Percentiles rank a stretch among this genome's conserved stretches.
phyloP scores from a whole-genome alignment of 2,113 vertebrate species.

The Vulpes ferrilata region DNA sequence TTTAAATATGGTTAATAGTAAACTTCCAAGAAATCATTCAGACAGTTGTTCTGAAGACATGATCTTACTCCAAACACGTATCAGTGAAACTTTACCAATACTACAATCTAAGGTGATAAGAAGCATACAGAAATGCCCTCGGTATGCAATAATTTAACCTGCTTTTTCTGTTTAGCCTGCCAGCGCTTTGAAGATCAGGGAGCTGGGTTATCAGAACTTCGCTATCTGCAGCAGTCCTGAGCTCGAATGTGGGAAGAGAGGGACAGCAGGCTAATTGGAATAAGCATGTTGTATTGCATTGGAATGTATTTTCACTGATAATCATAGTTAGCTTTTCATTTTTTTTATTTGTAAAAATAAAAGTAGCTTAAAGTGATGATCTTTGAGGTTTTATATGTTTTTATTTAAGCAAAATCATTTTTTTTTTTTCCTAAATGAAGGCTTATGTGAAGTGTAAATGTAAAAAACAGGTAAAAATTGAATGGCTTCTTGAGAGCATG shows the following conservation, averaged over 20 bases:
- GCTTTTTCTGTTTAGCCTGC: neutral
- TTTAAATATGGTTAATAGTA: neutral
- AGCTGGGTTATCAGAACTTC: neutral
- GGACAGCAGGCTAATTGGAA: neutral
- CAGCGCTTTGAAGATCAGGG: neutral
- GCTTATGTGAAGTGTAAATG: neutral
- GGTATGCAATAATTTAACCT: neutral
- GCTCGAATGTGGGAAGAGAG: neutral
- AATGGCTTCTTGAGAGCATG: neutral
- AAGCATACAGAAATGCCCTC: neutral
- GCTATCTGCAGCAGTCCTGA: neutral
- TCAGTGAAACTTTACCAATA: neutral
- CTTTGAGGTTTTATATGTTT: neutral
- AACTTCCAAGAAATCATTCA: neutral
- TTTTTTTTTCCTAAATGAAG: neutral
- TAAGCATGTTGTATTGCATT: neutral
- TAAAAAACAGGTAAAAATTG: neutral
- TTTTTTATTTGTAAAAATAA: neutral
- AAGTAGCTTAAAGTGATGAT: neutral
- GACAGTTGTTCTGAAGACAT: neutral
- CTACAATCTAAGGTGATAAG: neutral
- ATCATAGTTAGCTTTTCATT: neutral
- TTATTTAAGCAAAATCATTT: constrained; percentile 10
- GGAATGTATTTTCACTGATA: neutral
- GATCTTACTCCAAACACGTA: neutral